Conservation (phyloP, 2,113 vertebrate species). For the Hucho hucho region DNA sequence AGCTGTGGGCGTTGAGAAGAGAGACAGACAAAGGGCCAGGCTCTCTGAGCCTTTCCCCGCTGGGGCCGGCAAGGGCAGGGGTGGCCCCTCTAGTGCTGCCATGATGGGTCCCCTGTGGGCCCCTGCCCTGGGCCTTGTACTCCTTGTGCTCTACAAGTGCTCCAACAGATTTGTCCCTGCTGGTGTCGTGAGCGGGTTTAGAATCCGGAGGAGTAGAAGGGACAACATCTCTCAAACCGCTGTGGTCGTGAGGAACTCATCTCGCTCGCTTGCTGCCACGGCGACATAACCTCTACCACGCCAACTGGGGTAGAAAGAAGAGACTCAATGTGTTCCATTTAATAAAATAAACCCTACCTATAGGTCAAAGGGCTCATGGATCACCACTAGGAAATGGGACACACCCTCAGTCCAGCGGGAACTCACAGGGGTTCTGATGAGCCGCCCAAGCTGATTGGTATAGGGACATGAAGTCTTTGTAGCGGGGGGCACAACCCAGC, state of each 20-base stretch:
- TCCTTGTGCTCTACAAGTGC: constrained; percentile 25
- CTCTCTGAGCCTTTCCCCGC: constrained; percentile 32
- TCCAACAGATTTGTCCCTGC: constrained; percentile 32
- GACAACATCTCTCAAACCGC: too few species aligned
- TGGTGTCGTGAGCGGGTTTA: constrained; percentile 20
- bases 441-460: constrained; percentile 69
- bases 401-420: constrained; percentile 71
- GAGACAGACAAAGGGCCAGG: constrained; percentile 37
- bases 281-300: too few species aligned
- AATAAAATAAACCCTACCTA: too few species aligned
- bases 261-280: too few species aligned
- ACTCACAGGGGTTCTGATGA: constrained; percentile 74
- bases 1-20: constrained; percentile 33
- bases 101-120: constrained; percentile 1
- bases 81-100: constrained; percentile 39
- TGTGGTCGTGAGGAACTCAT: too few species aligned
- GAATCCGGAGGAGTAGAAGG: too few species aligned
- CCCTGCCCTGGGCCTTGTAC: constrained; percentile 34
- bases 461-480: constrained; percentile 75
- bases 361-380: too few species aligned
- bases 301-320: too few species aligned
- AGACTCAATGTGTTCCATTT: too few species aligned
- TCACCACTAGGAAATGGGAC: not conserved
- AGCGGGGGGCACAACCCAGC: constrained; percentile 82
- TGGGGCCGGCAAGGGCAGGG: constrained; percentile 4